These are phyloP conservation scores for Astreopora myriophthalma DNA, from an alignment of 64 coral and sea anemone species.

Conservation along the genomic window DNA sequence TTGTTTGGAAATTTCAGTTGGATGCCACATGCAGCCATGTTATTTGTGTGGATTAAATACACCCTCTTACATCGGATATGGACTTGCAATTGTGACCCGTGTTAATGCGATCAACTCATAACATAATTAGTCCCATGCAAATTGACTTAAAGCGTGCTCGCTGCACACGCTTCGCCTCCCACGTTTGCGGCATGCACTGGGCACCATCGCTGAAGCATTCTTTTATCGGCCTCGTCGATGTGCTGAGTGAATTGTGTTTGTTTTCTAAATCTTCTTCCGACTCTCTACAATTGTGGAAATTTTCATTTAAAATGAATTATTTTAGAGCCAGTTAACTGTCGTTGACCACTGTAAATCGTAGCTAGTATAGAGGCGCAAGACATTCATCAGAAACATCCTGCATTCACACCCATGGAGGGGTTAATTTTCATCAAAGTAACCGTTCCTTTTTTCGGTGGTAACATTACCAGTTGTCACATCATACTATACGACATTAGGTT, in stretches of 20 bases:
- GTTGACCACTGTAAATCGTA: neutral
- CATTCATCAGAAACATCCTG: neutral
- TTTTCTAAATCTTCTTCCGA: neutral
- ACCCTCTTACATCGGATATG: neutral
- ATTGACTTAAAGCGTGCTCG: neutral
- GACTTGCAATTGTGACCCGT: neutral
- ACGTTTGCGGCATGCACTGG: neutral
- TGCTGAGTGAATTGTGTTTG: neutral
- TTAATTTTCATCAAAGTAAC: neutral
- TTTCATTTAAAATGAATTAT: neutral
- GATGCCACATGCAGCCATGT: too few relatives aligned
- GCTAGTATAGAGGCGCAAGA: neutral
- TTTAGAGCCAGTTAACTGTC: neutral
- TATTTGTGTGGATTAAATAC: neutral
- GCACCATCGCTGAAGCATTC: neutral
- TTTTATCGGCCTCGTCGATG: neutral
- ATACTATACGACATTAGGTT: neutral
- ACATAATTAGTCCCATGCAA: neutral
- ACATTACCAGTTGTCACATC: neutral
- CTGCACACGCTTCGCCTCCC: neutral
- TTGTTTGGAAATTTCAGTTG: too few relatives aligned
- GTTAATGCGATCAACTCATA: neutral
- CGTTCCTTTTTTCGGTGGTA: neutral
- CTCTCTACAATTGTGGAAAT: neutral
- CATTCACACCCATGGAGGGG: neutral